Evolutionary conservation across 2,888 invertebrate genomes (phyloP).

Genomic region (Tupiocoris notatus): DNA sequence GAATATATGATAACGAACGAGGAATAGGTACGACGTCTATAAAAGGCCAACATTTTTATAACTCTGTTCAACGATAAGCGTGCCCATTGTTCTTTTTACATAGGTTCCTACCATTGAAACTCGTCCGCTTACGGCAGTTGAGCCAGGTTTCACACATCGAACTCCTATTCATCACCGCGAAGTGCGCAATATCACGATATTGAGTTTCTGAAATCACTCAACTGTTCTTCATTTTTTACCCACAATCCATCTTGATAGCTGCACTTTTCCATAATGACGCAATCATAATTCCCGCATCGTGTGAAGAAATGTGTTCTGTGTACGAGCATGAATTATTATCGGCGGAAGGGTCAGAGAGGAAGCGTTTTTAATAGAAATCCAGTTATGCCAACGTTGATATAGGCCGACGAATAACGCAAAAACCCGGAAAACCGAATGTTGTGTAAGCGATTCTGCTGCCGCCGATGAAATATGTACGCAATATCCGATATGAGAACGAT

Average conservation of each 20-base stretch:
- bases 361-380: background rate
- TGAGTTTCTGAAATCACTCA: too few species aligned
- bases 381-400: background rate
- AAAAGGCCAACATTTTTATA: too few species aligned
- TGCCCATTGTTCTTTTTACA: background rate
- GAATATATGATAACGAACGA: too few species aligned
- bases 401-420: too few species aligned
- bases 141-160: background rate
- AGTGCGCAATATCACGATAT: background rate
- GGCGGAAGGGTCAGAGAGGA: background rate
- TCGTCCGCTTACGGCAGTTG: background rate
- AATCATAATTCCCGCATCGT: background rate
- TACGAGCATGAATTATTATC: background rate
- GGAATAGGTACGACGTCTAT: too few species aligned
- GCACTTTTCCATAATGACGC: background rate
- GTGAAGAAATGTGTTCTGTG: too few species aligned
- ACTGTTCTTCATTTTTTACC: background rate
- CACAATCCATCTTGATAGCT: background rate
- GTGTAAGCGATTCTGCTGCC: background rate
- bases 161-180: too few species aligned
- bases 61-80: too few species aligned
- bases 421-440: background rate
- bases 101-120: background rate
- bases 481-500: background rate
- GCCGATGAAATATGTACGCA: background rate